These are phyloP conservation scores for Furnarius figulus DNA, from an alignment of 2,113 vertebrate genomes.

Conservation along the genomic window DNA sequence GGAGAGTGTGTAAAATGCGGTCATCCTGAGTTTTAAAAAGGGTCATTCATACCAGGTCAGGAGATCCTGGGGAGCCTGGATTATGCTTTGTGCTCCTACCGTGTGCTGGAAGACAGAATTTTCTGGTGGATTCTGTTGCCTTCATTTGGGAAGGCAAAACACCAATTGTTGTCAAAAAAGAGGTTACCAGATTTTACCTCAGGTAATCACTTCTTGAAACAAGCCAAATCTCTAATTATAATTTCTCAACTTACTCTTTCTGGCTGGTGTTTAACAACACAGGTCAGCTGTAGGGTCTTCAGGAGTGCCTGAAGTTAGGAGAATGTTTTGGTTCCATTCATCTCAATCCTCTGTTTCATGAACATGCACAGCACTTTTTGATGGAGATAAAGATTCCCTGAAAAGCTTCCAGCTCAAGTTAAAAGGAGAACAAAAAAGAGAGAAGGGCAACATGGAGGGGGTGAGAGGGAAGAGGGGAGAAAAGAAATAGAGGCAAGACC, in stretches of 20 bases:
- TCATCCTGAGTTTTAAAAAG: background rate
- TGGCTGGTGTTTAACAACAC: background rate
- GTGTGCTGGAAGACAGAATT: background rate
- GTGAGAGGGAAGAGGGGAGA: background rate
- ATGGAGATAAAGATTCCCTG: background rate
- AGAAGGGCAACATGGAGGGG: background rate
- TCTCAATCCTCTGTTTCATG: background rate
- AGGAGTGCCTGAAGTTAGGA: background rate
- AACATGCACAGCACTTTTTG: background rate
- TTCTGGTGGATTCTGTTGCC: background rate
- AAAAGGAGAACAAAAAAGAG: background rate
- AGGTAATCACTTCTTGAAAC: background rate
- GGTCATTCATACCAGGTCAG: background rate
- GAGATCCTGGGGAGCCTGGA: background rate
- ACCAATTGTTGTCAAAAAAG: background rate
- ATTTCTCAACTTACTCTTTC: background rate
- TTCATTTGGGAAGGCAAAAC: background rate
- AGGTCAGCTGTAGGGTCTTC: background rate
- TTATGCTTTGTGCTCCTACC: background rate
- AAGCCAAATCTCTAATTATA: background rate
- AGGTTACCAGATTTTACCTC: background rate
- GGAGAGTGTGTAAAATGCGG: background rate
- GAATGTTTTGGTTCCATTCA: background rate
- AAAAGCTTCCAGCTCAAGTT: background rate
- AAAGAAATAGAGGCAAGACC: background rate